Evolutionary conservation across 2,113 vertebrate genomes (phyloP).

Genomic region (Choloepus hoffmanni): DNA sequence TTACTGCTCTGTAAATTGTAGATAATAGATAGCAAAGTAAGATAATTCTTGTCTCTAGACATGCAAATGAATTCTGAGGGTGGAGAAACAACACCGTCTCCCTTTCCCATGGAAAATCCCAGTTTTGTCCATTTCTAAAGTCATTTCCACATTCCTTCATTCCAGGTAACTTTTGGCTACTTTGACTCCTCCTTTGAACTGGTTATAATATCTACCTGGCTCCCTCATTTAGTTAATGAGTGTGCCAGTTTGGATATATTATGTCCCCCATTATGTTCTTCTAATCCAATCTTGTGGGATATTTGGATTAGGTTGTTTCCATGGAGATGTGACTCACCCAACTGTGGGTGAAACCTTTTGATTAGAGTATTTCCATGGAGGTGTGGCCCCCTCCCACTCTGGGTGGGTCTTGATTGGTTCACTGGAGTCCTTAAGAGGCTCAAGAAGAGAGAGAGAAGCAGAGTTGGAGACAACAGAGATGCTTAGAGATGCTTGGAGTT

Average conservation of each 20-base stretch:
- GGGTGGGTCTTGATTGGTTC: no score
- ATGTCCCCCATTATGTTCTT: no score
- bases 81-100: not conserved
- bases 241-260: not conserved
- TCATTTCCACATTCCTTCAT: conserved; percentile 8
- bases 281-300: no score
- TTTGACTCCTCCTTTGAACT: conserved; percentile 35
- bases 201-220: not conserved
- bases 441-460: no score
- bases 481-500: no score
- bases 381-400: no score
- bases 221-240: not conserved
- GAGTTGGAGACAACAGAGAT: no score
- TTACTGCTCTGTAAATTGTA: conserved; percentile 39
- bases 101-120: not conserved
- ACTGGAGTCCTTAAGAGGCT: no score
- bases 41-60: conserved; percentile 51
- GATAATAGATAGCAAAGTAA: conserved; percentile 49
- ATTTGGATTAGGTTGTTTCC: no score
- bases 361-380: no score
- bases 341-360: no score
- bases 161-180: not conserved
- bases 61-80: not conserved
- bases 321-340: no score
- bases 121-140: not conserved